Percentiles rank a stretch among this genome's conserved stretches.
Evolutionary conservation across 2,888 invertebrate species (phyloP).

Genomic region (Matsumyia berberina): DNA sequence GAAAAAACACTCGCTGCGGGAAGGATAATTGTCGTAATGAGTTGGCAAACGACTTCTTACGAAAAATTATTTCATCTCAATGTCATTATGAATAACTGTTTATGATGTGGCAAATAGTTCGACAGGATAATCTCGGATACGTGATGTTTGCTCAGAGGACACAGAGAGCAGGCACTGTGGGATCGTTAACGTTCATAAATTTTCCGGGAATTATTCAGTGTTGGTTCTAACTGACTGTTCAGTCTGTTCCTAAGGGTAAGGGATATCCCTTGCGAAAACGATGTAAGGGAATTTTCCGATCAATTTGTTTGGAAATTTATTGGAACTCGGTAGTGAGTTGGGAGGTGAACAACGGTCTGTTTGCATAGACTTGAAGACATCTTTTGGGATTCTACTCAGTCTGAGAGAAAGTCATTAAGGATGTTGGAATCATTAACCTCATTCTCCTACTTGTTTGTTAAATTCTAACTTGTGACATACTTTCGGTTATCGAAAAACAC

Average conservation of each 20-base stretch:
- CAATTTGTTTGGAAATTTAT: constrained; percentile 29
- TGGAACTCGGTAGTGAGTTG: not conserved
- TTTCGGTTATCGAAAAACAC: too few relatives aligned
- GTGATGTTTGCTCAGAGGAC: constrained; percentile 18
- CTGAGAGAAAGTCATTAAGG: too few relatives aligned
- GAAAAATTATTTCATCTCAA: constrained; percentile 55
- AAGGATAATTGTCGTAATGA: constrained; percentile 45
- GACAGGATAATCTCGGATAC: constrained; percentile 31
- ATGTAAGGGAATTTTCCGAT: constrained; percentile 3
- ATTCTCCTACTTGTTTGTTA: too few relatives aligned
- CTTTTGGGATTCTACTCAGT: too few relatives aligned
- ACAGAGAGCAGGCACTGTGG: not conserved
- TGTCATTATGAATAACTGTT: constrained; percentile 53
- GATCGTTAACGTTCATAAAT: too few relatives aligned
- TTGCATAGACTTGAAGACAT: too few relatives aligned
- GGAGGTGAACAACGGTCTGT: not conserved
- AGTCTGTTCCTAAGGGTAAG: not conserved
- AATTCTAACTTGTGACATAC: too few relatives aligned
- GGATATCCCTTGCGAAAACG: not conserved
- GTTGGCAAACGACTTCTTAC: constrained; percentile 44
- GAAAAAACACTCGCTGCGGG: too few relatives aligned
- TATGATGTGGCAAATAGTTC: constrained; percentile 55
- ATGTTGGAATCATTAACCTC: too few relatives aligned
- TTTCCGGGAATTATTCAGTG: constrained; percentile 2
- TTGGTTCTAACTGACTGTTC: not conserved